Conservation (phyloP, 2,113 vertebrate species). For the Hippocampus barbouri region DNA sequence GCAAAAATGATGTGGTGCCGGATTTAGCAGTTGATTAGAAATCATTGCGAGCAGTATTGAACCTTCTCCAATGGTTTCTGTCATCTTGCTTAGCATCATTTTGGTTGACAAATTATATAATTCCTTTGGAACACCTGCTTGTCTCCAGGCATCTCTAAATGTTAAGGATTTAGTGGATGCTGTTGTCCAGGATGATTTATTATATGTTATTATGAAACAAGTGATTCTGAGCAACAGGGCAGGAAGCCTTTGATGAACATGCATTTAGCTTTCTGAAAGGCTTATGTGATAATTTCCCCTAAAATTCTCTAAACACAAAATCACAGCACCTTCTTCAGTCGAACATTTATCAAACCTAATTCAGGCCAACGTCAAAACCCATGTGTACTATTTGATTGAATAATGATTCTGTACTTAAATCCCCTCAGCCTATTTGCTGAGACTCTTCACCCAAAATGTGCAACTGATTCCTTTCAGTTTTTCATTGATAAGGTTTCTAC, state of each 20-base stretch:
- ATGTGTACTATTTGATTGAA: too few relatives aligned
- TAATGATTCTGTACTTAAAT: too few relatives aligned
- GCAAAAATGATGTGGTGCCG: not conserved
- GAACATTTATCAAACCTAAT: not conserved
- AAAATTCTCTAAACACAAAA: not conserved
- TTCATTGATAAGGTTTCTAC: too few relatives aligned
- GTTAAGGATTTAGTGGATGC: slow-evolving; percentile 32
- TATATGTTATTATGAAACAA: slow-evolving; percentile 28
- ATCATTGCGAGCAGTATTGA: not conserved
- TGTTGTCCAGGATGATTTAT: slow-evolving; percentile 7
- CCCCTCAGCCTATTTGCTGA: too few relatives aligned
- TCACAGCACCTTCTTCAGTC: not conserved
- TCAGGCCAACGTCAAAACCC: too few relatives aligned
- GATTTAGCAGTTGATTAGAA: not conserved
- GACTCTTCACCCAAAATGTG: too few relatives aligned
- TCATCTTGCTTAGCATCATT: slow-evolving; percentile 38
- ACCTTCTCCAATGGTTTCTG: slow-evolving; percentile 22
- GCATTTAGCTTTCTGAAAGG: too few relatives aligned
- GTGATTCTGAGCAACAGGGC: slow-evolving; percentile 21
- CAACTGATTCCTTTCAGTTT: too few relatives aligned
- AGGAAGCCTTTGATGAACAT: slow-evolving; percentile 12
- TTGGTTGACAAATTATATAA: slow-evolving; percentile 36
- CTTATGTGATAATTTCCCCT: slow-evolving; percentile 3
- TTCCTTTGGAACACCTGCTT: slow-evolving; percentile 43
- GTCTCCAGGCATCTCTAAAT: slow-evolving; percentile 27